Base-by-base conservation (phyloP, 2,113 vertebrate genomes). In the Megaptera novaeangliae region DNA sequence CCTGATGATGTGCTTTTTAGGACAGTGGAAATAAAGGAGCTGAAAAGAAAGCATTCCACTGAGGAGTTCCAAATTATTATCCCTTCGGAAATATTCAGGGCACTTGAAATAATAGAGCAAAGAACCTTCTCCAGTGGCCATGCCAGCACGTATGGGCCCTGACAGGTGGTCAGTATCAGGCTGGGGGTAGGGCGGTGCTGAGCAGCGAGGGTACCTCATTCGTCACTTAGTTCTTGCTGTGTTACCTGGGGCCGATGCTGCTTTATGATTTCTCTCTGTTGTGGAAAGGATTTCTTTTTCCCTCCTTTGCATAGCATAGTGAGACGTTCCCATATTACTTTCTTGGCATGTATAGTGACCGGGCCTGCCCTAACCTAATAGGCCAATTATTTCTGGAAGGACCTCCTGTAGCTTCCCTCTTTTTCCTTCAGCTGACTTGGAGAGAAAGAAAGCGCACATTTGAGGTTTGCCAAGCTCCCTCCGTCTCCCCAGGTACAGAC, bases 1-100 rank as follows among this genome's bases (percentile, higher is more conserved):
- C 92, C 97, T 98, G 97, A 97, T 77, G 94, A 92, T 89, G 80
- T 97, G 91, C 94, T 97, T 98, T 98, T 98, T 94, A 92, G 92
- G 88, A 68, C 93, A 63, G 94, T 13, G n/a, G 63, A 78, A 69
- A 77, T 88, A 59, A 90, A 92, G 27, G 96, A 66, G 41, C 77
- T 66, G 71, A 85, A 59, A 88, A 75, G 59, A 95, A 95, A 97
- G 92, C 34, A 1, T 91, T 96, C 92, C 66, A 96, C 94, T 92
- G 64, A 96, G 85, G 46, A 95, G 93, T 97, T 98, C 41, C 88
- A 97, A 66, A 92, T 91, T 25, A 49, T 95, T 97, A 83, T 66
- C 57, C 25, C 13, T 81, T 80, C 68, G 15, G 39, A 96, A 97
- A 90, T 75, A 95, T 88, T 74, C 66, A 93, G 92, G 92, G 85